These are phyloP conservation scores for Nymphalis c-album DNA, from an alignment of 2,888 invertebrate species.

Conservation along the genomic window DNA sequence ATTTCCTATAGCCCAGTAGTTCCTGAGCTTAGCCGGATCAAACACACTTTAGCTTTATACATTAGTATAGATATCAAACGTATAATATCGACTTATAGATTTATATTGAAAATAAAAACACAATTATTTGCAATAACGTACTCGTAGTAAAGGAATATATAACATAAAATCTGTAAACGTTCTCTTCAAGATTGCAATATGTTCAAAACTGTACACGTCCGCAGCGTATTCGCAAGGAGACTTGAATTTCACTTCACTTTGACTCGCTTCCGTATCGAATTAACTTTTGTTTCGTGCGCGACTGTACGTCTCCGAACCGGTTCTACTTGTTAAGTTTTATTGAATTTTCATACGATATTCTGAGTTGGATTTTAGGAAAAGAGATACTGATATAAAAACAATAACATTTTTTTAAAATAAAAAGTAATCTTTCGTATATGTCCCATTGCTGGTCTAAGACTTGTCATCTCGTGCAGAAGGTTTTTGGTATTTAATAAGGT, in stretches of 20 bases:
- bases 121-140: neutral
- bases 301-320: conserved; percentile 1
- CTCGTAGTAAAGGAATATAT: neutral
- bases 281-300: conserved; percentile 24
- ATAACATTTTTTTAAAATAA: neutral
- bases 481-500: too few relatives aligned
- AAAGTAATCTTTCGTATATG: neutral
- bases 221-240: conserved; percentile 9
- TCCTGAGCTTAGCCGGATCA: too few relatives aligned
- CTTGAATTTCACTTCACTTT: conserved; percentile 18
- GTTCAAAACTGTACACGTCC: conserved; percentile 12
- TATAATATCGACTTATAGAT: too few relatives aligned
- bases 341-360: conserved; percentile 5
- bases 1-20: too few relatives aligned
- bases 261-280: conserved; percentile 25
- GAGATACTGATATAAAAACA: neutral
- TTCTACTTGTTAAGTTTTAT: conserved; percentile 3
- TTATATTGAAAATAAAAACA: too few relatives aligned
- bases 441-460: too few relatives aligned
- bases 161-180: neutral
- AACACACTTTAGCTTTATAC: too few relatives aligned
- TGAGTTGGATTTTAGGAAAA: neutral
- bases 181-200: neutral
- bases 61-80: too few relatives aligned
- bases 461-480: too few relatives aligned